Base-by-base conservation (phyloP, 53 echinoderm and acorn worm genomes). In the Apostichopus leukothele region DNA sequence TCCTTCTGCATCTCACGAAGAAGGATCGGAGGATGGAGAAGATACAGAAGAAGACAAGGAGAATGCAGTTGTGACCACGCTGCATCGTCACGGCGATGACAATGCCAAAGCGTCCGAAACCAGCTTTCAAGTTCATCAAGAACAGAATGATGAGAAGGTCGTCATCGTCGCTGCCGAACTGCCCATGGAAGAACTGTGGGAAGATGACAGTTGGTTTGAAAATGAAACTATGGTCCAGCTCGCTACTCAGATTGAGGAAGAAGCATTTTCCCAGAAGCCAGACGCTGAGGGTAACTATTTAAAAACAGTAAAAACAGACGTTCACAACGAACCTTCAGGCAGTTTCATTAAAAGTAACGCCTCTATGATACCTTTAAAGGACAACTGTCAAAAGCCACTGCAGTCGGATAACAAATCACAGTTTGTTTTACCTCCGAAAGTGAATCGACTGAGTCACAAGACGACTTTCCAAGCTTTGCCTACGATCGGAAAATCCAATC, bases 171-270 rank as follows among this genome's bases (percentile, higher is more conserved):
- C 39, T 22, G 77, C 9, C 13, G 87, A 67, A 60, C 86, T 79
- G 26, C 66, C 80, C 5, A 79, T 90, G 75, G 83, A 86, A 73
- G 92, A 87, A 16, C 55, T 90, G 27, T 92, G 92, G 92, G 92
- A 76, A n/a, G 87, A 79, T 74, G 92, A 92, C 51, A 86, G 87
- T 50, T 90, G 90, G 90, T 80, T 53, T 76, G 92, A 92, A 53
- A 90, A 90, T 74, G 92, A 92, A 23, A 87, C 90, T 59, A 59
- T 92, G 51, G 89, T 92, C 60, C 79, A 75, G 27, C 86, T 90
- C 10, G 92, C 92, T 26, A 92, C 92, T 83, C 92, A 92, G 75
- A 12, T 92, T 18, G 92, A 92, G 59, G 89, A 87, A 50, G 86
- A 92, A 87, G 92, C 91, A 81, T 60, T 60, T 60, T 68, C 60